phyloP scores from a whole-genome alignment of 2,888 invertebrate species.

The Nomada lathburiana region DNA sequence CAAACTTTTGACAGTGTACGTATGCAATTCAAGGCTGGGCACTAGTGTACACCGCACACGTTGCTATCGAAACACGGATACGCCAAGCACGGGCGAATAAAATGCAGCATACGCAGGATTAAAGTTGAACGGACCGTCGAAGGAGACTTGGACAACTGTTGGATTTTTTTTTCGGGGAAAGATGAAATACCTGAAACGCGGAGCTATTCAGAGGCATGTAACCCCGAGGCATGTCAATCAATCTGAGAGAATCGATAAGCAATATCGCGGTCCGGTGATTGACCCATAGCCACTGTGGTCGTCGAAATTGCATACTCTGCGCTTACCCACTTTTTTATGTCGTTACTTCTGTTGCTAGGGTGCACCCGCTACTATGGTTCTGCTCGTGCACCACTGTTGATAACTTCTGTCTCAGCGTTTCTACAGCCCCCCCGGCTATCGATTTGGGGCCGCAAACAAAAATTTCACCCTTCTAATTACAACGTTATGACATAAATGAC shows the following conservation, averaged over 20 bases:
- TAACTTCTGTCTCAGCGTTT: not conserved
- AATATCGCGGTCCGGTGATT: constrained; percentile 75
- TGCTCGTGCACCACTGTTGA: not conserved
- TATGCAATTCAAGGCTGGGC: too few species aligned
- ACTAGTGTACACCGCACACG: too few species aligned
- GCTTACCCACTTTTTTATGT: constrained; percentile 54
- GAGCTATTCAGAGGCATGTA: constrained; percentile 23
- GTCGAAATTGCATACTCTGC: constrained; percentile 66
- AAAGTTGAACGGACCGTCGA: not conserved
- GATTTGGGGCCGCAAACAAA: too few species aligned
- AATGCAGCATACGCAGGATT: not conserved
- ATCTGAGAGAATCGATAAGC: constrained; percentile 76
- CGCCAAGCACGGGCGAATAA: too few species aligned
- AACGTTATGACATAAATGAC: too few species aligned
- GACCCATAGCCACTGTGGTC: constrained; percentile 67
- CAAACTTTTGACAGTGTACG: too few species aligned
- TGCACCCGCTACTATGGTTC: not conserved
- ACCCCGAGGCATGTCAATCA: constrained; percentile 71
- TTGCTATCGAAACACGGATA: too few species aligned
- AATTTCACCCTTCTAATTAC: too few species aligned
- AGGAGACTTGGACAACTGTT: constrained; percentile 22
- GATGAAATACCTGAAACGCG: constrained; percentile 39
- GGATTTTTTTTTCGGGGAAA: constrained; percentile 46
- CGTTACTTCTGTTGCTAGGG: constrained; percentile 9
- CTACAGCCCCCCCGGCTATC: too few species aligned